Percentiles rank a stretch among this genome's conserved stretches.
Evolutionary conservation across 2,888 invertebrate genomes (phyloP).

Genomic region (Hanleya hanleyi): DNA sequence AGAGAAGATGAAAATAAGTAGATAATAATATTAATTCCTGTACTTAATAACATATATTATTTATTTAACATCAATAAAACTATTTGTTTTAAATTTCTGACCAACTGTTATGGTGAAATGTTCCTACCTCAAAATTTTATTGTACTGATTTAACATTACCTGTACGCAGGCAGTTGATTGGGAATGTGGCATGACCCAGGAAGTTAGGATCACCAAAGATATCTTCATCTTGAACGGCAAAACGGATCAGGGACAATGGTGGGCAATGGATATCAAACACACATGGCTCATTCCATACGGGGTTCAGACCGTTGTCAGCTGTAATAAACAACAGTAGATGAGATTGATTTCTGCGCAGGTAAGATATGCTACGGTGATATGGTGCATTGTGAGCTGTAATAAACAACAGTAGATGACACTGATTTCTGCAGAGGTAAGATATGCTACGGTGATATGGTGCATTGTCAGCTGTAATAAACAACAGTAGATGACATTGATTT

Average conservation of each 20-base stretch:
- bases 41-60: too few species aligned
- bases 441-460: too few species aligned
- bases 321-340: constrained; percentile 58
- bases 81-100: too few species aligned
- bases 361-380: too few species aligned
- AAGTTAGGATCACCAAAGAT: constrained; percentile 98
- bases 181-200: constrained; percentile 96
- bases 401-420: neutral
- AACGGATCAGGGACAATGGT: constrained; percentile 77
- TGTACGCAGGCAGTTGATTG: constrained; percentile 77
- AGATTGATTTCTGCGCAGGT: too few species aligned
- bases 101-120: too few species aligned
- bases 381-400: constrained; percentile 81
- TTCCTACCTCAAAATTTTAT: too few species aligned
- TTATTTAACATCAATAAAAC: too few species aligned
- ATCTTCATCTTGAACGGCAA: constrained; percentile 84
- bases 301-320: constrained; percentile 80
- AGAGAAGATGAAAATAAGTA: too few species aligned
- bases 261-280: constrained; percentile 77
- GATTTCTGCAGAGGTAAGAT: too few species aligned
- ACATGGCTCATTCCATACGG: constrained; percentile 77
- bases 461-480: constrained; percentile 79
- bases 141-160: too few species aligned
- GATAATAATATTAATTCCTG: too few species aligned
- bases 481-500: neutral